A percentile compares a stretch with the other conserved stretches of the same genome.
Evolutionary conservation across 2,888 invertebrate species (phyloP).

Genomic region (Cosmia pyralina): DNA sequence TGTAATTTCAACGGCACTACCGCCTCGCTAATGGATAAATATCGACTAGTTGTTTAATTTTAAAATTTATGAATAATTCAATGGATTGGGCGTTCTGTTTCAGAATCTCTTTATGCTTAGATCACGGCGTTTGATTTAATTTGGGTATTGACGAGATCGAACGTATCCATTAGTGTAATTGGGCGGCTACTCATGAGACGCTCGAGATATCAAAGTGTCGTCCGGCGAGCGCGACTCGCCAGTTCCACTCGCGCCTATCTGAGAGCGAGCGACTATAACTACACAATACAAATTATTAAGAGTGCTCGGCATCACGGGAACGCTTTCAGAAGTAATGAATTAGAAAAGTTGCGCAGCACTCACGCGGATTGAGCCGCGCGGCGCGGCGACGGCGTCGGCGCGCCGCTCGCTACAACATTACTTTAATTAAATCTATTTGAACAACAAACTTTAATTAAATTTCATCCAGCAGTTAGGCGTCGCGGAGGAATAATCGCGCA

Average conservation of each 20-base stretch:
- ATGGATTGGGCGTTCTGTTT: conserved; percentile 63
- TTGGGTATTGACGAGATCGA: conserved; percentile 72
- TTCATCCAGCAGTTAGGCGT: conserved; percentile 91
- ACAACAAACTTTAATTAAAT: conserved; percentile 91
- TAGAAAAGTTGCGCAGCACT: conserved; percentile 91
- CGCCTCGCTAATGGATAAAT: conserved; percentile 86
- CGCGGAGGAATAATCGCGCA: conserved; percentile 90
- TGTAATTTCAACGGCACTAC: conserved; percentile 82
- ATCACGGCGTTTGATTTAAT: conserved; percentile 74
- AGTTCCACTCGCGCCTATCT: conserved; percentile 49
- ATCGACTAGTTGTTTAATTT: conserved; percentile 82
- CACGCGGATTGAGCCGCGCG: conserved; percentile 88
- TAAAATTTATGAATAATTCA: conserved; percentile 83
- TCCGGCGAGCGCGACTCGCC: conserved; percentile 46
- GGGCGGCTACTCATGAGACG: conserved; percentile 64
- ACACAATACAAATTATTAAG: conserved; percentile 90
- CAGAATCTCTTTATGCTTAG: conserved; percentile 69
- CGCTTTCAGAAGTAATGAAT: conserved; percentile 91
- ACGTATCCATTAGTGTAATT: conserved; percentile 76
- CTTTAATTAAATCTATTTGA: conserved; percentile 91
- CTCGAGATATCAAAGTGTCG: conserved; percentile 71
- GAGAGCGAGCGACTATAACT: conserved; percentile 81
- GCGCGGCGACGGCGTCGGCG: conserved; percentile 78
- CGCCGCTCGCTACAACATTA: conserved; percentile 89
- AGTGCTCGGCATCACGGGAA: conserved; percentile 89